Base-by-base conservation (phyloP, 2,888 invertebrate genomes). In the Pammene fasciana region DNA sequence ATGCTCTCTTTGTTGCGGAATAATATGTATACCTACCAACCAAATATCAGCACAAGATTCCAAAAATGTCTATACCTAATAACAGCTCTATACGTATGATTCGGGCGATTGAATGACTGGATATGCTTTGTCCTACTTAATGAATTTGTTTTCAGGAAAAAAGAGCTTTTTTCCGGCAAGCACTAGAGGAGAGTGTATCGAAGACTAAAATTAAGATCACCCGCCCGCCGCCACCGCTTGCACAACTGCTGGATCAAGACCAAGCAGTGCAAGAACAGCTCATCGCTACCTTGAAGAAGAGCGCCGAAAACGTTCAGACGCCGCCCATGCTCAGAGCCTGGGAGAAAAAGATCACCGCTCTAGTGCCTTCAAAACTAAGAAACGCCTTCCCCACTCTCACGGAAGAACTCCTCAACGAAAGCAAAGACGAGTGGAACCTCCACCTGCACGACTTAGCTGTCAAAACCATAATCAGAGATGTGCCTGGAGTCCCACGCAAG, bases 361-460 rank as follows among this genome's bases (percentile, higher is more conserved):
- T 94, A 60, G 91, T 95, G 0, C 94, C 94, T 0, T 80, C 84
- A 0, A 89, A 90, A 61, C 83, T 95, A 13, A 93, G 94, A 68
- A 85, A 84, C 38, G 91, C 93, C 54, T 95, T 93, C 80, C 93
- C 94, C 0, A 82, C 88, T 36, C 79, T 94, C 0, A 89, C 94
- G 46, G 88, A 93, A 26, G 87, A 85, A 9, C 88, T 95, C 16
- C 88, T 95, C 70, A 77, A 86, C 5, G 95, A 95, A 78, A 92
- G 93, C 55, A 91, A 94, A 75, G 78, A 79, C 0, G 94, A 94
- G 74, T 96, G 94, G 89, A 90, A 94, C 75, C 85, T 86, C 26
- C 89, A 94, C 60, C 93, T 95, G 65, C 95, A 95, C 74, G 86
- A 93, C 0, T 93, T 94, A 50, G 95, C 95, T 11, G 94, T 96